These are phyloP conservation scores for Athetis lepigone DNA, from an alignment of 2,888 invertebrate genomes.

Conservation along the genomic window DNA sequence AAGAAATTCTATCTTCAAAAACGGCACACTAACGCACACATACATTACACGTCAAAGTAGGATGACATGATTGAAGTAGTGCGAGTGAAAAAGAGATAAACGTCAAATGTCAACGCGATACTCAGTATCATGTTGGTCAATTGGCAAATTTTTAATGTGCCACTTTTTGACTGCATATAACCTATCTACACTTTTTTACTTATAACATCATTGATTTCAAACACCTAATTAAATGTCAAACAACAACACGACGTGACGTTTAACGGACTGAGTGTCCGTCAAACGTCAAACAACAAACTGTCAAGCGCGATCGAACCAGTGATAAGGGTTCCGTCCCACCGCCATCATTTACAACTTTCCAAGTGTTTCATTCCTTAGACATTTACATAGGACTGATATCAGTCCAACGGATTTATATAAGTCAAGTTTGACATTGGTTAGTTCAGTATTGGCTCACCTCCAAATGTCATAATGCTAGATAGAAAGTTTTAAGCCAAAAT, in stretches of 20 bases:
- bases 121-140: too few species aligned
- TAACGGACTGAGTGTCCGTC: too few species aligned
- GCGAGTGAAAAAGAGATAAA: too few species aligned
- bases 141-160: too few species aligned
- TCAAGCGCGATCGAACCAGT: constrained; percentile 26
- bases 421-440: constrained; percentile 19
- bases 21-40: too few species aligned
- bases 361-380: constrained; percentile 19
- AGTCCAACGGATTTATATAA: constrained; percentile 16
- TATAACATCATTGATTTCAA: too few species aligned
- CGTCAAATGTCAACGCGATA: too few species aligned
- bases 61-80: too few species aligned
- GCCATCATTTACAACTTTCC: constrained; percentile 24
- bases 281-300: constrained; percentile 30
- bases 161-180: too few species aligned
- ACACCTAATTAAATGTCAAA: constrained; percentile 5
- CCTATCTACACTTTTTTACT: too few species aligned
- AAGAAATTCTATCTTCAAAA: too few species aligned
- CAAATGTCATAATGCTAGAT: constrained; percentile 17
- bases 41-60: too few species aligned
- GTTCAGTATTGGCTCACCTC: constrained; percentile 40
- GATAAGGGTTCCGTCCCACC: constrained; percentile 38
- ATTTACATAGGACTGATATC: constrained; percentile 28
- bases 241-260: constrained; percentile 16
- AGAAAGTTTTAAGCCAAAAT: constrained; percentile 43